Conservation (phyloP, 2,113 vertebrate species). For the Podocnemis expansa region DNA sequence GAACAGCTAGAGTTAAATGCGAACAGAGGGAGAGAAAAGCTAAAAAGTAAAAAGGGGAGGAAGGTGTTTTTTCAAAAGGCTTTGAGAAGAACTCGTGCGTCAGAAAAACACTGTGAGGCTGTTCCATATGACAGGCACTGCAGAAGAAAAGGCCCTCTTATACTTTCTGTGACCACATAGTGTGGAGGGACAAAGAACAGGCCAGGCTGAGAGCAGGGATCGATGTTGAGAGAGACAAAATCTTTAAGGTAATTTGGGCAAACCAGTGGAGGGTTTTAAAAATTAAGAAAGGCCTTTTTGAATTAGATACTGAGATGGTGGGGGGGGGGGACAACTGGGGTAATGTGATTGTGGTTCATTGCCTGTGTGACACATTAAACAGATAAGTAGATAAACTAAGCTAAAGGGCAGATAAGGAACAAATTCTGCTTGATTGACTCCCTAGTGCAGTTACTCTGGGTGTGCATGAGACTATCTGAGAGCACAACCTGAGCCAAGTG, state of each 20-base stretch:
- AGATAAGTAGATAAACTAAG: rapidly evolving
- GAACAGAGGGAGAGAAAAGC: rapidly evolving
- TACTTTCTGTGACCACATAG: neutral
- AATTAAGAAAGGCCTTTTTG: rapidly evolving
- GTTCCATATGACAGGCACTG: neutral
- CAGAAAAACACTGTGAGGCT: neutral
- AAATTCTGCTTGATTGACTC: rapidly evolving
- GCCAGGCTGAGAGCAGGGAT: rapidly evolving
- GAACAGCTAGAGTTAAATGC: neutral
- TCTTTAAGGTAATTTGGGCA: neutral
- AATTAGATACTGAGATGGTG: rapidly evolving
- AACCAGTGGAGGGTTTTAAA: neutral
- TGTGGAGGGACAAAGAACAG: neutral
- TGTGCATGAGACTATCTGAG: rapidly evolving
- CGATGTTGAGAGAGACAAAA: neutral
- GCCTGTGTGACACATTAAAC: rapidly evolving
- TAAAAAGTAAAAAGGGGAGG: neutral
- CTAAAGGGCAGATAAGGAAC: rapidly evolving
- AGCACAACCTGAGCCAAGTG: rapidly evolving
- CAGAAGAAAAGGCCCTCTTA: no score
- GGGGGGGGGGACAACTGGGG: rapidly evolving
- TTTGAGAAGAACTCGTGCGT: neutral
- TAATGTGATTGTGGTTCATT: rapidly evolving
- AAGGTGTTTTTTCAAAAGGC: neutral
- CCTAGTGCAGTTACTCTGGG: rapidly evolving